Conservation (phyloP, 2,113 vertebrate species). For the Pomatorhinus ruficollis region DNA sequence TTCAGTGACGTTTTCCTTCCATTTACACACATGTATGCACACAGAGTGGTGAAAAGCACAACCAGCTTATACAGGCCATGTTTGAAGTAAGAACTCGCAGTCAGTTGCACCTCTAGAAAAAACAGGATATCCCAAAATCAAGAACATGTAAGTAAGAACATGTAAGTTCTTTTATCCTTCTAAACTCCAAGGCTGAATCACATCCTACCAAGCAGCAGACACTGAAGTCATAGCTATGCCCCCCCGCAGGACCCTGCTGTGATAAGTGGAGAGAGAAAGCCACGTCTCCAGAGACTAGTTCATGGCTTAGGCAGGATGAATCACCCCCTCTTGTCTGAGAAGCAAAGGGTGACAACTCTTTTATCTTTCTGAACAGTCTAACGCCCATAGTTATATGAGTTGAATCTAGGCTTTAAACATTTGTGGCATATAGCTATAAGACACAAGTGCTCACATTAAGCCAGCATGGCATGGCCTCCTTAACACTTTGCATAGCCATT, state of each 20-base stretch:
- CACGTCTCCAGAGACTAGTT: neutral
- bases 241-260: neutral
- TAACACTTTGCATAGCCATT: neutral
- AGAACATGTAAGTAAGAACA: neutral
- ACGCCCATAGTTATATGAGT: neutral
- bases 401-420: neutral
- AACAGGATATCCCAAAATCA: neutral
- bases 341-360: neutral
- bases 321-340: neutral
- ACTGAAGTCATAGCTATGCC: neutral
- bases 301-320: neutral
- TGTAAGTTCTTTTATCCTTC: neutral
- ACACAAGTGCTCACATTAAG: neutral
- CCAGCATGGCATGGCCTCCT: neutral
- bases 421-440: neutral
- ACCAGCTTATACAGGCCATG: neutral
- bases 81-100: neutral
- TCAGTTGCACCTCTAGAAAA: neutral
- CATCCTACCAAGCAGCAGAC: neutral
- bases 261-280: neutral
- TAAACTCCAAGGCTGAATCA: neutral
- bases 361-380: neutral
- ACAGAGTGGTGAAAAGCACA: neutral
- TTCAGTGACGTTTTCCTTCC: neutral
- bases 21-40: rapidly evolving